phyloP scores from a whole-genome alignment of 2,888 invertebrate genomes.

The Sericinus montela region DNA sequence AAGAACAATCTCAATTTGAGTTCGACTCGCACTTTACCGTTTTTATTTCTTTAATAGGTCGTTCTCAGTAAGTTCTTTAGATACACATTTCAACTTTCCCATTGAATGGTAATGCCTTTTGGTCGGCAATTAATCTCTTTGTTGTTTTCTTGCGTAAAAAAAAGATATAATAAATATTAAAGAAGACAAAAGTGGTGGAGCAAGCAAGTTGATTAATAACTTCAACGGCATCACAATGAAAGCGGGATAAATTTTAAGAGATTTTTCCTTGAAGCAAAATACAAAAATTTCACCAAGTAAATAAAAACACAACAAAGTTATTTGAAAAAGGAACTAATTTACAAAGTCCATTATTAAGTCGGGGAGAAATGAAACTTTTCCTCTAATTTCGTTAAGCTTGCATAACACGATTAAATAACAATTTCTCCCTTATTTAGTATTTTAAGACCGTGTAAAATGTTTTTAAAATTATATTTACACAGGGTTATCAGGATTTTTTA shows the following conservation, averaged over 20 bases:
- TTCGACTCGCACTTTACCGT: too few relatives aligned
- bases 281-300: slow-evolving; percentile 20
- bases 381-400: slow-evolving; percentile 16
- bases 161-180: slow-evolving; percentile 12
- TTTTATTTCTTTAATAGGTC: too few relatives aligned
- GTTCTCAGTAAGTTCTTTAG: not conserved
- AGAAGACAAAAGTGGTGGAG: slow-evolving; percentile 9
- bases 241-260: slow-evolving; percentile 14
- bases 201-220: slow-evolving; percentile 16
- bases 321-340: slow-evolving; percentile 29
- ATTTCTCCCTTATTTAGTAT: slow-evolving; percentile 14
- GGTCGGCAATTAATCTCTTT: slow-evolving; percentile 7
- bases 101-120: slow-evolving; percentile 4
- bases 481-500: not conserved
- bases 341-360: slow-evolving; percentile 25
- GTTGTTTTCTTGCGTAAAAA: not conserved
- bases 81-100: slow-evolving; percentile 3
- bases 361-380: slow-evolving; percentile 19
- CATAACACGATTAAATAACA: slow-evolving; percentile 18
- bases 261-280: slow-evolving; percentile 9
- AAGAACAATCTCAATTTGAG: too few relatives aligned
- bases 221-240: slow-evolving; percentile 15
- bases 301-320: slow-evolving; percentile 24
- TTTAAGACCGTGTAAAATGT: not conserved
- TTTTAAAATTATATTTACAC: not conserved